Percentiles rank a stretch among this genome's conserved stretches.
Conservation (phyloP, 2,797 vertebrate species). For the Rhincodon typus region DNA sequence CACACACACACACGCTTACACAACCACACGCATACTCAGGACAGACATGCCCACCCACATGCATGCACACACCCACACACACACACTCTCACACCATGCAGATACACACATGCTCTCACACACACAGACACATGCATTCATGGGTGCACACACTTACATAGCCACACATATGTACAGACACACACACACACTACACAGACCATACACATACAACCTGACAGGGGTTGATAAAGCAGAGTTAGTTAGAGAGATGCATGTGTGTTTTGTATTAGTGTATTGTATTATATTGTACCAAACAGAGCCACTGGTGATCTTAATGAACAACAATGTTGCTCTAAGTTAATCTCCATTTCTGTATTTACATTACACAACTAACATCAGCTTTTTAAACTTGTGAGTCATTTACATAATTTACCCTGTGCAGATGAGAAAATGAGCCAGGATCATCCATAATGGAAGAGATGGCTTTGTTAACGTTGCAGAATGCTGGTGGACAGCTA, state of each 20-base stretch:
- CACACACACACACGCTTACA: neutral
- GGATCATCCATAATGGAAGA: neutral
- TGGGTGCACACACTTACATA: too few relatives aligned
- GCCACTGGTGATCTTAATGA: too few relatives aligned
- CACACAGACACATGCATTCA: neutral
- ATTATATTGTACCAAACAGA: too few relatives aligned
- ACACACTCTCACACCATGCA: too few relatives aligned
- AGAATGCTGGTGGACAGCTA: neutral
- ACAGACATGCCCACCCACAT: too few relatives aligned
- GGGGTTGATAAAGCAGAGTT: too few relatives aligned
- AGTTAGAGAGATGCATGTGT: neutral
- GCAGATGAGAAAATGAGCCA: neutral
- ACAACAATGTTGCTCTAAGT: too few relatives aligned
- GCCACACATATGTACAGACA: too few relatives aligned
- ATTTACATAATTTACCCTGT: conserved; percentile 5
- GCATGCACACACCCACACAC: neutral
- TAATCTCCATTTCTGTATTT: neutral
- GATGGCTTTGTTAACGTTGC: neutral
- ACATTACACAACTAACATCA: neutral
- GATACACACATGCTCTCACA: too few relatives aligned
- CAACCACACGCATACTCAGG: too few relatives aligned
- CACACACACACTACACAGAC: too few relatives aligned
- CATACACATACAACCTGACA: too few relatives aligned
- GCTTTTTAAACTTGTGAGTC: neutral
- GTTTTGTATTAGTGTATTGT: neutral